Base-by-base conservation (phyloP, 2,797 vertebrate species). In the Pempheris klunzingeri region DNA sequence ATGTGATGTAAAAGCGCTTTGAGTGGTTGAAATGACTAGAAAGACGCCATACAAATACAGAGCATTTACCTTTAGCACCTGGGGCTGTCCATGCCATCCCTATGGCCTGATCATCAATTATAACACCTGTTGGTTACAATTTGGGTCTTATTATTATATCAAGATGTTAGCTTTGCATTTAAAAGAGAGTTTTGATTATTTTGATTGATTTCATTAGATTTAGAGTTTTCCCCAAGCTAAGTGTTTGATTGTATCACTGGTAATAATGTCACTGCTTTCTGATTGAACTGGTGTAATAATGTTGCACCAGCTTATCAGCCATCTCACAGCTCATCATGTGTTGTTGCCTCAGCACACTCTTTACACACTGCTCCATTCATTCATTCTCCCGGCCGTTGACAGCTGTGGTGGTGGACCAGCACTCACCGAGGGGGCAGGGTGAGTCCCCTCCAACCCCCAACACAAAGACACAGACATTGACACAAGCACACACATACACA, bases 331-430 rank as follows among this genome's bases (percentile, higher is more conserved):
- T 63, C 20, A 63, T 64, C 17, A 5, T 24, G 20, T 39, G 55
- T 20, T 47, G 22, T 52, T 13, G 5, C 38, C 20, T 58, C 44
- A 20, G 52, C 43, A 43, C 50, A 58, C 57, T 70, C 47, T 32
- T 46, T 53, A 46, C 32, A 71, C 49, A 57, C 34, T n/a, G 7
- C 20, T 22, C 52, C 38, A 60, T 65, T 41, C 38, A 60, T 65
- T 41, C 26, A 32, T 34, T 34, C n/a, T 12, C 44, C 61, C 34
- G 26, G 28, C 54, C 32, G 41, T 18, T 24, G 43, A 59, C 80
- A 82, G 69, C 70, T 74, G 59, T 49, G 60, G 46, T 39, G 54
- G 10, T 69, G 39, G 72, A 63, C 24, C 14, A 9, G 44, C 44
- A 38, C 38, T 64, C 52, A 64, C 36, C 30, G 39, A 49, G 60